Conservation (phyloP, 2,888 invertebrate species). For the Cremastobaeus sp. region DNA sequence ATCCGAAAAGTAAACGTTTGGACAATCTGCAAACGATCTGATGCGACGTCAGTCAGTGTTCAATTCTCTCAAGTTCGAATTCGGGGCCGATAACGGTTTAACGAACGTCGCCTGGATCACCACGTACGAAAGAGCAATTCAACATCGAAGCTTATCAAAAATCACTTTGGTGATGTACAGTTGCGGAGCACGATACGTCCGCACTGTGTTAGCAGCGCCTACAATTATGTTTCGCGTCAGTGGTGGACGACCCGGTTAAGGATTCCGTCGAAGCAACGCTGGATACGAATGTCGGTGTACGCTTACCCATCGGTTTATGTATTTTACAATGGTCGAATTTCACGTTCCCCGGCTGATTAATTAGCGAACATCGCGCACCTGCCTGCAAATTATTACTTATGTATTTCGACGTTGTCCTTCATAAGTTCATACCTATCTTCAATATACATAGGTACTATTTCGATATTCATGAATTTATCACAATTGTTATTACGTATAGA, state of each 20-base stretch:
- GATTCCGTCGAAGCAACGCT: neutral
- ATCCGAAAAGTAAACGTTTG: constrained; percentile 23
- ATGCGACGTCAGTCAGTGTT: constrained; percentile 22
- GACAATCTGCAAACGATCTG: constrained; percentile 31
- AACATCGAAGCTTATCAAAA: constrained; percentile 58
- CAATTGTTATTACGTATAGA: constrained; percentile 58
- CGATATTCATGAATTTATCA: constrained; percentile 58
- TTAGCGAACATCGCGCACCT: constrained; percentile 40
- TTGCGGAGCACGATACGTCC: constrained; percentile 34
- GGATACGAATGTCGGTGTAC: constrained; percentile 20
- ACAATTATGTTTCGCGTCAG: constrained; percentile 49
- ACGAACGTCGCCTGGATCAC: constrained; percentile 32
- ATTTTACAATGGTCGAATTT: constrained; percentile 10
- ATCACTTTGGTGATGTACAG: constrained; percentile 48
- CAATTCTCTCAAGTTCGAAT: neutral
- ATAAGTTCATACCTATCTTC: constrained; percentile 32
- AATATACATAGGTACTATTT: constrained; percentile 56
- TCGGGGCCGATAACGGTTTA: constrained; percentile 3
- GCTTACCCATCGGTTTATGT: constrained; percentile 17
- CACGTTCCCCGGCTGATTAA: constrained; percentile 13
- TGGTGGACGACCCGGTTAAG: constrained; percentile 19
- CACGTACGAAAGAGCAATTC: constrained; percentile 53
- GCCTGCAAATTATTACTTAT: constrained; percentile 37
- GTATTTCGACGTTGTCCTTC: constrained; percentile 36
- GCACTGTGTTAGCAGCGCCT: constrained; percentile 21